Percentiles rank a stretch among this genome's conserved stretches.
Conservation (phyloP, 1,140 invertebrate species). For the Leptonema lineaticorne region DNA sequence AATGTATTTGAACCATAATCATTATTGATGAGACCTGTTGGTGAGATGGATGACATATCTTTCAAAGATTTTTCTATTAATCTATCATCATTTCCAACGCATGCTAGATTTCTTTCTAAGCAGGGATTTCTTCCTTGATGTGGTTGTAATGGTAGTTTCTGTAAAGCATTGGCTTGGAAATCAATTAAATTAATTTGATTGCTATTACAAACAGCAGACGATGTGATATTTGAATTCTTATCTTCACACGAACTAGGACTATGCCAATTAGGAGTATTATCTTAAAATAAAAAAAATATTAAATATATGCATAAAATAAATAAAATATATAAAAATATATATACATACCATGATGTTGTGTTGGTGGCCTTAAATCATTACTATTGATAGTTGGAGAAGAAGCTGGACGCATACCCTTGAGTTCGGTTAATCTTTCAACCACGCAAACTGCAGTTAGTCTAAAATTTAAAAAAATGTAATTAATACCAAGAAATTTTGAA, state of each 20-base stretch:
- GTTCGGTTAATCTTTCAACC: slow-evolving; percentile 79
- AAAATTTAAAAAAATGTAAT: slow-evolving; percentile 2
- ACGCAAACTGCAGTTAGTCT: slow-evolving; percentile 87
- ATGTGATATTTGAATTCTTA: slow-evolving; percentile 40
- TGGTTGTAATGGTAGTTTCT: slow-evolving; percentile 58
- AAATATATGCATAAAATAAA: not conserved
- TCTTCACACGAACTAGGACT: slow-evolving; percentile 37
- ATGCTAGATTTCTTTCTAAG: slow-evolving; percentile 80
- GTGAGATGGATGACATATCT: slow-evolving; percentile 48
- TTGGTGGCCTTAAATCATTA: slow-evolving; percentile 37
- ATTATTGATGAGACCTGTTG: slow-evolving; percentile 39
- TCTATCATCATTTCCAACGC: slow-evolving; percentile 62
- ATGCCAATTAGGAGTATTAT: slow-evolving; percentile 30
- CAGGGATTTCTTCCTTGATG: slow-evolving; percentile 89
- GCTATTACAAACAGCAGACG: slow-evolving; percentile 6
- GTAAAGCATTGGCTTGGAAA: slow-evolving; percentile 21
- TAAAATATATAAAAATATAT: slow-evolving; percentile 1
- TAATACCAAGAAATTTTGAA: not conserved
- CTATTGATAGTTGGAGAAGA: slow-evolving; percentile 45
- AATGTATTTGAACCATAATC: slow-evolving; percentile 55
- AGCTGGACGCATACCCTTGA: slow-evolving; percentile 60
- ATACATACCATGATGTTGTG: slow-evolving; percentile 28
- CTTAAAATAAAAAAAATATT: slow-evolving; percentile 23
- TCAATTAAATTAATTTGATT: slow-evolving; percentile 34
- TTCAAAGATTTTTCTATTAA: slow-evolving; percentile 70